Conservation (phyloP, 2,113 vertebrate species). For the Paramisgurnus dabryanus region DNA sequence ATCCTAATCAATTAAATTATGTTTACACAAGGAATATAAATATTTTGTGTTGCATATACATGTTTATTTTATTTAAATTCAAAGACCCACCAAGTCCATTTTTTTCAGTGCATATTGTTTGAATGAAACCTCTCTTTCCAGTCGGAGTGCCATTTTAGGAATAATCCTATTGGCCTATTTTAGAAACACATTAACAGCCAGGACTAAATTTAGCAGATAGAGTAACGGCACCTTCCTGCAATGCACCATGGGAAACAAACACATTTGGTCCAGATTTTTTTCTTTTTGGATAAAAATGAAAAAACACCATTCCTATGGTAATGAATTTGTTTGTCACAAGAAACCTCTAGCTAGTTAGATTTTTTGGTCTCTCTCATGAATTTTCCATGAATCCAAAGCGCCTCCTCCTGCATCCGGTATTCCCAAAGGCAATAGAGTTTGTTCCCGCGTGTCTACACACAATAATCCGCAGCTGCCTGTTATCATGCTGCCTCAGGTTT, state of each 20-base stretch:
- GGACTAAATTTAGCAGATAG: conserved; percentile 53
- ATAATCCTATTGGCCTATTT: conserved; percentile 45
- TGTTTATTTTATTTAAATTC: too few relatives aligned
- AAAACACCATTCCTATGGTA: conserved; percentile 4
- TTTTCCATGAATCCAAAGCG: conserved; percentile 47
- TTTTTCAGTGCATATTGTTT: too few relatives aligned
- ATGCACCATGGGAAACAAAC: conserved; percentile 42
- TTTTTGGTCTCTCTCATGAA: conserved; percentile 40
- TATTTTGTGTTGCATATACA: too few relatives aligned
- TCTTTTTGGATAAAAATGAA: not conserved
- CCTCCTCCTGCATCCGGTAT: conserved; percentile 10
- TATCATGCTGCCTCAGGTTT: conserved; percentile 40
- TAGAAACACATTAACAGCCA: conserved; percentile 52
- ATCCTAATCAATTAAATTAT: too few relatives aligned
- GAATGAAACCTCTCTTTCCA: conserved; percentile 23
- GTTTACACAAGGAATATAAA: too few relatives aligned
- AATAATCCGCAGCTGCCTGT: conserved; percentile 51
- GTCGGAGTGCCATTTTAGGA: conserved; percentile 19
- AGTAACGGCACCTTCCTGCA: conserved; percentile 37
- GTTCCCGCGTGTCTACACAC: conserved; percentile 47
- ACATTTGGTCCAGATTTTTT: conserved; percentile 47
- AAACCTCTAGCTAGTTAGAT: conserved; percentile 11
- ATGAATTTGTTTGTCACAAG: conserved; percentile 17
- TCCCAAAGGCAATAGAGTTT: conserved; percentile 34
- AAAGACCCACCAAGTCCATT: too few relatives aligned